These are phyloP conservation scores for Ennomos quercinarius DNA, from an alignment of 2,888 invertebrate species.

Conservation along the genomic window DNA sequence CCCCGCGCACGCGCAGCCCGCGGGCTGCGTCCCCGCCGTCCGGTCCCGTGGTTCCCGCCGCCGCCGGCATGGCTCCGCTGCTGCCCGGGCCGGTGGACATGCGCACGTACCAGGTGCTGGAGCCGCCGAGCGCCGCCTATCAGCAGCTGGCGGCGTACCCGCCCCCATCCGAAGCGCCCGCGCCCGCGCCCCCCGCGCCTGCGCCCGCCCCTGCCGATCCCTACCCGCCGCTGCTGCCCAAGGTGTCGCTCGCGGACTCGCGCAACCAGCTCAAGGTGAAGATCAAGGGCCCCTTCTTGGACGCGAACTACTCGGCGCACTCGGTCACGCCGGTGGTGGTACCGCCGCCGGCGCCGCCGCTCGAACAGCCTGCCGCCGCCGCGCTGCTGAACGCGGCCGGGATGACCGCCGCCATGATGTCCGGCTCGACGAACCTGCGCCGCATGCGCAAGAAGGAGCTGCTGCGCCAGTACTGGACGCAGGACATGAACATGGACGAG, in stretches of 20 bases:
- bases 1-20: conserved; percentile 85
- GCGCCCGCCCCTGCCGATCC: conserved; percentile 53
- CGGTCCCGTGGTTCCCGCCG: conserved; percentile 40
- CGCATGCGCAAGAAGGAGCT: conserved; percentile 96
- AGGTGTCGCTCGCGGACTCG: conserved; percentile 91
- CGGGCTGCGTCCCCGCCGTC: conserved; percentile 28
- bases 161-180: conserved; percentile 51
- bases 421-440: conserved; percentile 91
- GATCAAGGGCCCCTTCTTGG: conserved; percentile 94
- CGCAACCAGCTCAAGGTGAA: conserved; percentile 95
- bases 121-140: conserved; percentile 65
- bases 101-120: conserved; percentile 91
- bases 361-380: conserved; percentile 67
- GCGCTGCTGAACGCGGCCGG: conserved; percentile 69
- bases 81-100: conserved; percentile 95
- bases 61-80: conserved; percentile 86
- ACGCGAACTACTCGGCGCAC: conserved; percentile 89
- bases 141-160: conserved; percentile 87
- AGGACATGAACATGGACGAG: conserved; percentile 94
- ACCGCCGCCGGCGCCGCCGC: conserved; percentile 69
- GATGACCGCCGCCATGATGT: conserved; percentile 72
- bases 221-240: conserved; percentile 77
- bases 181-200: conserved; percentile 50
- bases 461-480: conserved; percentile 91
- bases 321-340: conserved; percentile 85